phyloP scores from a whole-genome alignment of 2,797 vertebrate genomes.

The Leuciscus waleckii region DNA sequence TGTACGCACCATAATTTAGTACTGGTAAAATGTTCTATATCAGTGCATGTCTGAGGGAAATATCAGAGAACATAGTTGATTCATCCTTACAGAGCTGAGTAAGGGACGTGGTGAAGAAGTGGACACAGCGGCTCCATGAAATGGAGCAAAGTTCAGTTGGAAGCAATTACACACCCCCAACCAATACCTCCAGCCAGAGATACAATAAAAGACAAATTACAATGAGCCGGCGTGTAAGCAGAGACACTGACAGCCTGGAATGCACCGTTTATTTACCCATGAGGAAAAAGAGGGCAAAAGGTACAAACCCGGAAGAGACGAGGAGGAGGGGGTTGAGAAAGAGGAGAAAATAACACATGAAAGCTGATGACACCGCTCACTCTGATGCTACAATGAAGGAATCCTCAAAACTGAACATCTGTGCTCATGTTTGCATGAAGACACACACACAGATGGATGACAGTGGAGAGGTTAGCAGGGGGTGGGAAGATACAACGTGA shows the following conservation, averaged over 20 bases:
- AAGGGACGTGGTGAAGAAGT: background rate
- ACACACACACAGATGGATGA: constrained; percentile 27
- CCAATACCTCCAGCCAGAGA: constrained; percentile 31
- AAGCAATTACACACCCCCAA: constrained; percentile 59
- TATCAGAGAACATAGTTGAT: background rate
- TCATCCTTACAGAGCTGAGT: constrained; percentile 24
- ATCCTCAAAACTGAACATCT: constrained; percentile 24
- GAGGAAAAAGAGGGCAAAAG: constrained; percentile 56
- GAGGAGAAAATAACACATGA: background rate
- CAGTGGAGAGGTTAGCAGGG: constrained; percentile 19
- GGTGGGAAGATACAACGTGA: constrained; percentile 42
- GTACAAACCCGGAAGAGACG: constrained; percentile 1
- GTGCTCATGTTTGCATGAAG: constrained; percentile 30
- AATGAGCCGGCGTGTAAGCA: constrained; percentile 81
- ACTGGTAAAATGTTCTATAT: too few species aligned
- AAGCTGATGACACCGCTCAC: constrained; percentile 31
- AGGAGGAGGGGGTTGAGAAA: background rate
- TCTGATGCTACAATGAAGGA: constrained; percentile 18
- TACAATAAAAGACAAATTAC: constrained; percentile 76
- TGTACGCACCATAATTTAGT: background rate
- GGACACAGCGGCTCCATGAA: constrained; percentile 31
- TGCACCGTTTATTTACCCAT: constrained; percentile 81
- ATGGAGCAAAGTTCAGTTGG: constrained; percentile 57
- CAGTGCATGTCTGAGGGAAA: background rate
- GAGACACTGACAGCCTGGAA: constrained; percentile 80